Evolutionary conservation across 2,797 vertebrate species (phyloP), one percentile per base, ranked within the genome.

Genomic region (Odontamblyopus lacepedii): DNA sequence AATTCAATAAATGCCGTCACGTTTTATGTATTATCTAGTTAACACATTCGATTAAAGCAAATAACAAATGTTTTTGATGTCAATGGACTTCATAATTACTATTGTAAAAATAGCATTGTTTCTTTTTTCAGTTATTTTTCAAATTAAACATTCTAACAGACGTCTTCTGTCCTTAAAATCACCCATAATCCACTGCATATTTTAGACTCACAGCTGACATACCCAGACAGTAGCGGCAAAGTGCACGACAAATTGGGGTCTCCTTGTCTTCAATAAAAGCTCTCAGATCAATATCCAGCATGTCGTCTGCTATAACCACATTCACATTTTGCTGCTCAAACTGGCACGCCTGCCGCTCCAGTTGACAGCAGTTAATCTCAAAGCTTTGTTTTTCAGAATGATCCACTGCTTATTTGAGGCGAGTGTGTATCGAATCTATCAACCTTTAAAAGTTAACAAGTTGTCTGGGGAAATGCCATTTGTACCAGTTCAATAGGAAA

Each of bases 401-500:
- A 93, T 89, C 91, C 88, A 85, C 88, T 83, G 88, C 92, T 88
- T 91, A 89, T 91, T 90, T 89, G 87, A 89, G 85, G 85, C 81
- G 50, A 76, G 66, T 86, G 75, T 86, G 88, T 88, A 91, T 90
- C 87, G 90, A 93, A 93, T 93, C 92, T 89, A 94, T 94, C 92
- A 95, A 93, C 89, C 95, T 94, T 92, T 94, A 95, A 95, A 95
- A 96, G 94, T 96, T 96, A 96, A 96, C 89, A 91, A 96, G 92
- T 89, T 93, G 91, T 93, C 95, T 94, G 88, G 92, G 93, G 93
- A 95, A 89, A 95, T 96, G 92, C 79, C 86, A 95, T 95, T 96
- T 96, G 94, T 90, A 89, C 93, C 86, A 92, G 90, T 92, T 91
- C 91, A 94, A 92, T 87, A 90, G 90, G 87, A 96, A 96, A 95